phyloP scores from a whole-genome alignment of 1,140 invertebrate genomes.

The Teleopsis dalmanni region DNA sequence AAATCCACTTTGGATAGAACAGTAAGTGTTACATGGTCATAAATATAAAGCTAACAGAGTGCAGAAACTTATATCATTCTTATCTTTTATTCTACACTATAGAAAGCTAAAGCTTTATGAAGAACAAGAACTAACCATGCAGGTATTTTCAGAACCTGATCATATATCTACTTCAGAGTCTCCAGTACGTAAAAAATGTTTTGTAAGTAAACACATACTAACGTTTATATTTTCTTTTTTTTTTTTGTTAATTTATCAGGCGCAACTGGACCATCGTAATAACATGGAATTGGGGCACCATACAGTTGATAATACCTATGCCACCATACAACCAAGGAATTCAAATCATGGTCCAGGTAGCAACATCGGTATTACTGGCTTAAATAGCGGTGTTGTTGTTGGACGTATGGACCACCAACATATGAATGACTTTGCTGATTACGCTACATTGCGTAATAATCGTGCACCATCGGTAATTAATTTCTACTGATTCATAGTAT shows the following conservation, averaged over 20 bases:
- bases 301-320: constrained; percentile 70
- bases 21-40: constrained; percentile 50
- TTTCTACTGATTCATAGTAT: too few relatives aligned
- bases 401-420: constrained; percentile 25
- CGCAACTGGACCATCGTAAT: constrained; percentile 33
- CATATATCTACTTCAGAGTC: constrained; percentile 39
- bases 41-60: not conserved
- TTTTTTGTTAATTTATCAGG: constrained; percentile 10
- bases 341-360: constrained; percentile 35
- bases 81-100: constrained; percentile 20
- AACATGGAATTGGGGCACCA: constrained; percentile 47
- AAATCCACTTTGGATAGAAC: constrained; percentile 89
- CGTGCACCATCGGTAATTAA: constrained; percentile 35
- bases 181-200: constrained; percentile 27
- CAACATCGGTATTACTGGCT: constrained; percentile 27
- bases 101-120: constrained; percentile 84
- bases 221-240: not conserved
- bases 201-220: not conserved
- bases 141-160: constrained; percentile 73
- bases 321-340: constrained; percentile 71
- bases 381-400: constrained; percentile 23
- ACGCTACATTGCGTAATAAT: constrained; percentile 55
- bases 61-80: not conserved
- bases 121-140: constrained; percentile 88
- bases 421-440: constrained; percentile 58